Evolutionary conservation across 2,113 vertebrate genomes (phyloP), one percentile per base, ranked within the genome.

Genomic region (Microcebus tavaratra): DNA sequence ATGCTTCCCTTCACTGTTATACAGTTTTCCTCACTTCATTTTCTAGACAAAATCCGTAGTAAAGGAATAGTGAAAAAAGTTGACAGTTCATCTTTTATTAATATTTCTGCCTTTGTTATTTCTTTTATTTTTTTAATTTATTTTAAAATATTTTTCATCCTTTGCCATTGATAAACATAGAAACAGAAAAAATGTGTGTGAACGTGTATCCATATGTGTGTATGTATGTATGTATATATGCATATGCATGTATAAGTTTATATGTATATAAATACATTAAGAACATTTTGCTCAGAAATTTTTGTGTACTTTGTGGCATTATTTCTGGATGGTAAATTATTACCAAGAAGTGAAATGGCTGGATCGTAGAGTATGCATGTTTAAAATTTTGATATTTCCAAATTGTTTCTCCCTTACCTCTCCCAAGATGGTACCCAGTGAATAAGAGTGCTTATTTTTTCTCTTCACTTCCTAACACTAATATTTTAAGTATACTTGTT

Each of bases 51-150:
- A 88, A 91, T 73, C 45, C 20, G 7, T 79, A 15, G 80, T 89
- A 88, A 79, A 13, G 36, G 17, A 25, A 73, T 84, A 21, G 27
- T 88, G 7, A 67, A 91, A 83, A 45, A 31, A 89, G 8, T 27
- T 65, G 59, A 36, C 76, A 78, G 50, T 39, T 96, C 53, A 73
- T 96, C 48, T 83, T 94, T 75, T 88, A 21, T 95, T 95, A 42
- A 76, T 53, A 3, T 91, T 73, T 80, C 31, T 89, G n/a, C 10
- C 45, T 83, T 82, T 76, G 36, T 81, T 91, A 83, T 63, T 83
- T 36, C 34, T 70, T 36, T 70, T 70, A 65, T n/a, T 72, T 42
- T 31, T 39, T 72, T 6, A 55, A 20, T 55, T 21, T 45, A 70
- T 72, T 55, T 73, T 23, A 72, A 59, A 48, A 21, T 27, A 2